Evolutionary conservation across 1,140 invertebrate genomes (phyloP), one percentile per base, ranked within the genome.

Genomic region (Rhyacophila brunnea): DNA sequence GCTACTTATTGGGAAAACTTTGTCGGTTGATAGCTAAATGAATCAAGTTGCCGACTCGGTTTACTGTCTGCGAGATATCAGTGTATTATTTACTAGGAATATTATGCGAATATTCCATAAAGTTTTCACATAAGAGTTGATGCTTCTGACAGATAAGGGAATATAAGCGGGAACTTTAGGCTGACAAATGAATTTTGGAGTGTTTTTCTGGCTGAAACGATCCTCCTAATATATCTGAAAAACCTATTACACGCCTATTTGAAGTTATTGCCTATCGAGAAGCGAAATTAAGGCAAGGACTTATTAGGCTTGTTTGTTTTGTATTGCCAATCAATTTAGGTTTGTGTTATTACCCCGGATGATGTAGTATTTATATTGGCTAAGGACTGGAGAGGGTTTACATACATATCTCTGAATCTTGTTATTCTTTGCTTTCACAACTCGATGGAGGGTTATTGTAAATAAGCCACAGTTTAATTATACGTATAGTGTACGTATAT

Each of bases 41-140:
- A 46, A 28, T 46, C 11, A 46, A n/a, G 23, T 28, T 28, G 23
- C 44, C 44, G 4, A 7, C 44, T 4, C 18, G 20, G 15, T 6
- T 17, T 19, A 15, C 20, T 43, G 51, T 18, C 14, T n/a, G 40
- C 11, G 40, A 17, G 38, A 42, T 53, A 23, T 28, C n/a, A 35
- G 15, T 28, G 40, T 53, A 55, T 55, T 55, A 55, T 55, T 55
- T 55, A 55, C 38, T 53, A 18, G 11, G 15, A 34, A 35, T 51
- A 34, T 18, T 38, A n/a, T 35, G 19, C 18, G 13, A 13, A 38
- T 38, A 19, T 13, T 4, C n/a, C 35, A 15, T 43, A 44, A 55
- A 44, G 17, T 55, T 45, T 34, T 46, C 52, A 32, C 43, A 45
- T 55, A 45, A 55, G 52, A 45, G 28, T 15, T 28, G 52, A 55